Evolutionary conservation across 1,140 invertebrate genomes (phyloP).

Genomic region (Thalassaphorura encarpata): DNA sequence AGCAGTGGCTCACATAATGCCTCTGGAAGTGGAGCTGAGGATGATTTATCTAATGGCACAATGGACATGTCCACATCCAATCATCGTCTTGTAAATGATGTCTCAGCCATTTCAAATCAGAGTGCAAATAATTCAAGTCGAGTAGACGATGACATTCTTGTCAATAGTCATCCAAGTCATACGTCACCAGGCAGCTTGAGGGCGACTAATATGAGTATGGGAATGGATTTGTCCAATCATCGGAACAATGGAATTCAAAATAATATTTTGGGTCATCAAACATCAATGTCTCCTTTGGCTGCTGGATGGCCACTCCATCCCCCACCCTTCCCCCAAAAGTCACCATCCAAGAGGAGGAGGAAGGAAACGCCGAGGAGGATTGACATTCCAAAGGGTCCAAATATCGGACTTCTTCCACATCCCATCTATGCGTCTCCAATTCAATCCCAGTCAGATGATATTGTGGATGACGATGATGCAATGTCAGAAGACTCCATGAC

Average conservation of each 20-base stretch:
- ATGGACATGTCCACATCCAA: constrained; percentile 6
- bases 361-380: constrained; percentile 30
- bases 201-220: too few species aligned
- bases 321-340: neutral
- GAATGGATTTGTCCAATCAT: constrained; percentile 31
- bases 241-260: neutral
- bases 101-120: too few species aligned
- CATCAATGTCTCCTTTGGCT: neutral
- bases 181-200: too few species aligned
- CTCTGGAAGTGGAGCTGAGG: neutral
- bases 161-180: constrained; percentile 6
- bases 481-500: neutral
- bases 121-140: neutral
- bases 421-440: constrained; percentile 1
- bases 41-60: neutral
- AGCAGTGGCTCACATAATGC: neutral
- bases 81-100: neutral
- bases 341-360: constrained; percentile 29
- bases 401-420: neutral
- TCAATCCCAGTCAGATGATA: neutral
- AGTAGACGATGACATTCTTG: constrained; percentile 12
- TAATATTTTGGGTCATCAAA: neutral
- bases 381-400: neutral
- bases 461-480: constrained; percentile 5
- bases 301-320: neutral